These are phyloP conservation scores for Polypterus senegalus DNA, from an alignment of 2,113 vertebrate species.

Conservation along the genomic window DNA sequence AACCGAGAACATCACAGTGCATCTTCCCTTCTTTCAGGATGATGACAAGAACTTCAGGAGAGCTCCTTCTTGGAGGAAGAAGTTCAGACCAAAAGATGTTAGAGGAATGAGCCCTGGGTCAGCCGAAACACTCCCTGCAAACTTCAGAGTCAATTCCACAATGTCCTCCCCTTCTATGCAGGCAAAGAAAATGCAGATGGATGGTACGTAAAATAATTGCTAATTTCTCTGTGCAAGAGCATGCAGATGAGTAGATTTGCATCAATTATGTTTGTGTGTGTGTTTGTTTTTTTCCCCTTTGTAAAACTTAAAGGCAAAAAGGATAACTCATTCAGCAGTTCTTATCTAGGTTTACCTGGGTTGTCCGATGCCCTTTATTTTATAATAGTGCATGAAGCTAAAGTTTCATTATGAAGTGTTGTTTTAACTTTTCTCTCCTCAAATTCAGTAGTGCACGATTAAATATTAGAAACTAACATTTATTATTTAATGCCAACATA, in stretches of 20 bases:
- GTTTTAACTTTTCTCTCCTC: too few species aligned
- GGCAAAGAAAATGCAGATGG: conserved; percentile 90
- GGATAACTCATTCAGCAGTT: too few species aligned
- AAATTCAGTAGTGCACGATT: too few species aligned
- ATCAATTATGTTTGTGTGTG: conserved; percentile 32
- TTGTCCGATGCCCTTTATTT: too few species aligned
- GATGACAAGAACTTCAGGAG: conserved; percentile 91
- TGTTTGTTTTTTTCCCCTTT: conserved; percentile 20
- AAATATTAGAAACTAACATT: too few species aligned
- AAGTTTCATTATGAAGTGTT: too few species aligned
- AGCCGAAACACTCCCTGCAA: conserved; percentile 85
- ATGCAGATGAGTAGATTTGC: conserved; percentile 25
- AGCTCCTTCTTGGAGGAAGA: conserved; percentile 93
- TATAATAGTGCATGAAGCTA: too few species aligned
- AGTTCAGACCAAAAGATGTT: conserved; percentile 91
- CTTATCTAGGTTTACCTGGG: too few species aligned
- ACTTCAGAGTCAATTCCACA: conserved; percentile 77
- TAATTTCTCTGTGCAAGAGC: neutral
- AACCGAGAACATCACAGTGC: too few species aligned
- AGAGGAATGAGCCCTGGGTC: conserved; percentile 70
- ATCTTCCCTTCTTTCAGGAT: conserved; percentile 45
- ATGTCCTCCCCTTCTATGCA: conserved; percentile 75
- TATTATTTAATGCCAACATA: too few species aligned
- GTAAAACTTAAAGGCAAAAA: neutral
- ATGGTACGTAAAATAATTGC: conserved; percentile 54